Evolutionary conservation across 2,888 invertebrate species (phyloP), one percentile per base, ranked within the genome.

Genomic region (Eristalinus aeneus): DNA sequence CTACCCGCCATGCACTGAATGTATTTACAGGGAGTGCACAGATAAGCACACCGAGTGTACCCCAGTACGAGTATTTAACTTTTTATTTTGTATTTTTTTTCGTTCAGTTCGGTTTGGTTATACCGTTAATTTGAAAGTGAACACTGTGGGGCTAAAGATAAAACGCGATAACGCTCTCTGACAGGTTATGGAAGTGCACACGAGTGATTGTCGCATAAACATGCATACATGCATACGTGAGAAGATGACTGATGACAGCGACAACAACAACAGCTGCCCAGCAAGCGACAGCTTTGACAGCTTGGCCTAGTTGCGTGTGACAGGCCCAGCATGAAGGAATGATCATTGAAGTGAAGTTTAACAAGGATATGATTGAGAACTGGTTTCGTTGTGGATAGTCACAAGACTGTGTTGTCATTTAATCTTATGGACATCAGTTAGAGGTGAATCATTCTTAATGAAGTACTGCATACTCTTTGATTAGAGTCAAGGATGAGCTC

Each of bases 41-140:
- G 81, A 75, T 74, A 80, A 78, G 78, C 78, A 68, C 32, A 16
- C 56, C 27, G 34, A 78, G 65, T 71, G 78, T 65, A 46, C 39
- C 12, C 12, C 12, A 39, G 39, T 39, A 39, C 46, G 46, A 46
- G 46, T 46, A 68, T 68, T 83, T 73, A 60, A 83, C 58, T 61
- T 79, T 79, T 65, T 54, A 46, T 22, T 53, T 32, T 77, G 56
- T 4, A 16, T 1, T 16, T 16, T n/a, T 6, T 46, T 46, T 46
- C 46, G 56, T 56, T 56, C 12, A 23, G 23, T 56, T 56, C 23
- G 5, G 22, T 56, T 75, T 63, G 76, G 61, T 67, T 85, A 85
- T 64, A 85, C 80, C 80, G 85, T 85, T 85, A 85, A 80, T 80
- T 85, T 85, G 31, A 72, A 80, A 76, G 58, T 61, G 71, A 80